These are phyloP conservation scores for Bombus affinis DNA, from an alignment of 1,140 invertebrate genomes.

Conservation along the genomic window DNA sequence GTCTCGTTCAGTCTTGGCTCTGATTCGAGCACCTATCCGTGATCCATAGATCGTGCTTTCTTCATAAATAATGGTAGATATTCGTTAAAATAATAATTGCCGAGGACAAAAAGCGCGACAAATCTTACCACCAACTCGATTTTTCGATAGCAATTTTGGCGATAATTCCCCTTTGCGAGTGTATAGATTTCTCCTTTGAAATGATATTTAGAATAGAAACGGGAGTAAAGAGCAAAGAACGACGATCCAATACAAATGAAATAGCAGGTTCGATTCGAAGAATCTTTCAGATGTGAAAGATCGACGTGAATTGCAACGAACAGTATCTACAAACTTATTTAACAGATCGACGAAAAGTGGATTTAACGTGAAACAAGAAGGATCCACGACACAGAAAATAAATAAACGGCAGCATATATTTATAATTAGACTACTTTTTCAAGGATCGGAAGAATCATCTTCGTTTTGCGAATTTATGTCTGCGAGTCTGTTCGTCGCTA, in stretches of 20 bases:
- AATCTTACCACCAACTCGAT: not conserved
- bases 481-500: not conserved
- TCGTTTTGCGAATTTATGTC: not conserved
- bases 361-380: not conserved
- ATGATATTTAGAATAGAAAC: not conserved
- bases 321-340: not conserved
- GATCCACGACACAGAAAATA: not conserved
- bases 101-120: not conserved
- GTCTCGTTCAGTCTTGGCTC: constrained; percentile 3
- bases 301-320: not conserved
- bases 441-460: too few relatives aligned
- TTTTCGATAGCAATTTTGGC: too few relatives aligned
- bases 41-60: constrained; percentile 2
- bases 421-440: too few relatives aligned
- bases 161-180: too few relatives aligned
- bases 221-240: not conserved
- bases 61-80: too few relatives aligned
- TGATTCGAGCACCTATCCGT: not conserved
- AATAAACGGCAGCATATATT: not conserved
- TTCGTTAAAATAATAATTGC: not conserved
- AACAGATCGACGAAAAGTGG: not conserved
- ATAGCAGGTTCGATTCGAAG: too few relatives aligned
- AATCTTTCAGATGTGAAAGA: not conserved
- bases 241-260: not conserved
- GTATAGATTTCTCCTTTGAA: too few relatives aligned